phyloP scores from a whole-genome alignment of 2,888 invertebrate species.

The Pterostichus niger region DNA sequence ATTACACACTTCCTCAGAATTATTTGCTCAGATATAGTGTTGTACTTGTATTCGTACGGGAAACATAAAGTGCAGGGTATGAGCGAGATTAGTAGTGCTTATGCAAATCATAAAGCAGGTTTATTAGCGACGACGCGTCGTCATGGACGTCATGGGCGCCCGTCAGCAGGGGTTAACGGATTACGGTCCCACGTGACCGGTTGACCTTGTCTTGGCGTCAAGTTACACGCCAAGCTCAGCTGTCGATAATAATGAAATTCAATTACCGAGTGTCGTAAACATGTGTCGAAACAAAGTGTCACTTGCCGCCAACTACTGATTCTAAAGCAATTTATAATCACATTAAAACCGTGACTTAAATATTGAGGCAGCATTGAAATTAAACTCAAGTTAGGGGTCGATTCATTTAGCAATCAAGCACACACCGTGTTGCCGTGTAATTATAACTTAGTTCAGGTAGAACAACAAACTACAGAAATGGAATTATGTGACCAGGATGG shows the following conservation, averaged over 20 bases:
- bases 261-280: constrained; percentile 66
- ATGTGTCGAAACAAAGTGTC: constrained; percentile 65
- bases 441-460: constrained; percentile 63
- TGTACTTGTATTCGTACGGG: no score
- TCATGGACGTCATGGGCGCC: constrained; percentile 8
- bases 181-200: constrained; percentile 34
- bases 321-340: constrained; percentile 63
- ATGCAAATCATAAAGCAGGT: constrained; percentile 11
- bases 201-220: constrained; percentile 28
- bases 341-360: constrained; percentile 43
- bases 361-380: constrained; percentile 37
- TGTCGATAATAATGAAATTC: constrained; percentile 67
- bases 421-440: constrained; percentile 51
- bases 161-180: constrained; percentile 6
- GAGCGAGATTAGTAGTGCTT: not conserved
- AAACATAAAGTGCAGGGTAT: not conserved
- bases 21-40: no score
- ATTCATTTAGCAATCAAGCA: constrained; percentile 59
- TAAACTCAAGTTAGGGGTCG: constrained; percentile 54
- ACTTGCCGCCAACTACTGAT: constrained; percentile 52
- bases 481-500: constrained; percentile 30
- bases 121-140: not conserved
- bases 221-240: constrained; percentile 48
- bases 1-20: no score
- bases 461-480: constrained; percentile 57